Evolutionary conservation across 2,797 vertebrate genomes (phyloP).

Genomic region (Tragopan temminckii): DNA sequence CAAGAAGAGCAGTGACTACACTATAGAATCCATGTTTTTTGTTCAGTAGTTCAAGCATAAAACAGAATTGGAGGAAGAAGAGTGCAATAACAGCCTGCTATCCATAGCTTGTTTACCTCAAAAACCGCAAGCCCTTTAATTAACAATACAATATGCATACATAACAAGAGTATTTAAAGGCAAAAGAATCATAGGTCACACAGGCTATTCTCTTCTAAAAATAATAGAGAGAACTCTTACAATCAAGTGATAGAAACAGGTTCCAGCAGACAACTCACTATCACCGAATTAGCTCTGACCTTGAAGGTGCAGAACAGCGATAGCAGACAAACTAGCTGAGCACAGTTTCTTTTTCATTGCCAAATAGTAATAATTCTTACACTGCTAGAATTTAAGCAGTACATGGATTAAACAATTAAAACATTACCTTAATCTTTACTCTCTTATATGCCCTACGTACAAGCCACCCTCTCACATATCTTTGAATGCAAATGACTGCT

Average conservation of each 20-base stretch:
- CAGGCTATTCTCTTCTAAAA: neutral
- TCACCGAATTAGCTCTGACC: neutral
- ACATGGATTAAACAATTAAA: neutral
- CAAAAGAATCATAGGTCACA: neutral
- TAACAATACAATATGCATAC: neutral
- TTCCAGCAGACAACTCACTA: fast-evolving
- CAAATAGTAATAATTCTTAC: neutral
- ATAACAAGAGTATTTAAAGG: neutral
- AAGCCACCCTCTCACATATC: conserved; percentile 29
- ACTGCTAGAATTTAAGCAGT: neutral
- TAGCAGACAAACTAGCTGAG: neutral
- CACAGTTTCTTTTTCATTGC: fast-evolving
- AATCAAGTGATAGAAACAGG: neutral
- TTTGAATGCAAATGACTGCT: conserved; percentile 22
- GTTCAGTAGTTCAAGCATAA: neutral
- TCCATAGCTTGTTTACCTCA: neutral
- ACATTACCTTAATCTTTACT: conserved; percentile 45
- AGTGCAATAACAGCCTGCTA: neutral
- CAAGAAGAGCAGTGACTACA: neutral
- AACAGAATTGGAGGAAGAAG: neutral
- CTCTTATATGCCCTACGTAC: conserved; percentile 8
- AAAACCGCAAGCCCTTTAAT: neutral
- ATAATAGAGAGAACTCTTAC: neutral
- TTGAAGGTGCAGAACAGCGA: neutral
- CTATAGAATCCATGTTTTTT: neutral